phyloP scores from a whole-genome alignment of 2,113 vertebrate species.

The Alouatta palliata region DNA sequence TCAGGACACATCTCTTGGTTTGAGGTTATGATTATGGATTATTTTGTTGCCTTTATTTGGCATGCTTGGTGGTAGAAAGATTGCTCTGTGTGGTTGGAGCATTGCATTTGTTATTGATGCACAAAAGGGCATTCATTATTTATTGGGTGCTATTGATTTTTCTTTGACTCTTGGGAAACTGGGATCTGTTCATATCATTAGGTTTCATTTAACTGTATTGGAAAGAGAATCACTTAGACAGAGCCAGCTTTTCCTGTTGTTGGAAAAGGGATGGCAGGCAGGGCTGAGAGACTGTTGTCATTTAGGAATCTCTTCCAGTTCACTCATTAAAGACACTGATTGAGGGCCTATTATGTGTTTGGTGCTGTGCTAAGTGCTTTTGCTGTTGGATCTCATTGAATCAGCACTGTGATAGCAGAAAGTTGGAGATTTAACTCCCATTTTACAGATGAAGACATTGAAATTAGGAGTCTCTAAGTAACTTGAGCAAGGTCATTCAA shows the following conservation, averaged over 20 bases:
- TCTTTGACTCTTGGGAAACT: constrained; percentile 23
- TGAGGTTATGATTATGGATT: constrained; percentile 28
- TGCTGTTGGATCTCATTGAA: neutral
- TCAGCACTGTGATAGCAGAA: neutral
- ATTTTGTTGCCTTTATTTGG: neutral
- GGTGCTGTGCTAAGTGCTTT: neutral
- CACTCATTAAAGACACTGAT: neutral
- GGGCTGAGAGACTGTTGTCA: neutral
- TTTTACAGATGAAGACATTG: neutral
- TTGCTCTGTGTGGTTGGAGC: neutral
- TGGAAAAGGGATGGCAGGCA: neutral
- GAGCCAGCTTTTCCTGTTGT: neutral
- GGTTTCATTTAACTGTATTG: neutral
- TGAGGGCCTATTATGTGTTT: neutral
- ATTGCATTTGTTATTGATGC: neutral
- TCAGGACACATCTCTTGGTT: neutral
- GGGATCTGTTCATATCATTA: neutral
- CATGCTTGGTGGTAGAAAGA: neutral
- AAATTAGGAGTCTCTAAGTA: neutral
- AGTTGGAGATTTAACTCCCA: neutral
- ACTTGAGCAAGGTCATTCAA: neutral
- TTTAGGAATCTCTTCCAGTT: neutral
- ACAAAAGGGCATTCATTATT: constrained; percentile 48
- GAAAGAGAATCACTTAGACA: neutral
- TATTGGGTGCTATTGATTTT: constrained; percentile 26